Conservation (phyloP, 2,888 invertebrate genomes). For the Ophion obscuratus region DNA sequence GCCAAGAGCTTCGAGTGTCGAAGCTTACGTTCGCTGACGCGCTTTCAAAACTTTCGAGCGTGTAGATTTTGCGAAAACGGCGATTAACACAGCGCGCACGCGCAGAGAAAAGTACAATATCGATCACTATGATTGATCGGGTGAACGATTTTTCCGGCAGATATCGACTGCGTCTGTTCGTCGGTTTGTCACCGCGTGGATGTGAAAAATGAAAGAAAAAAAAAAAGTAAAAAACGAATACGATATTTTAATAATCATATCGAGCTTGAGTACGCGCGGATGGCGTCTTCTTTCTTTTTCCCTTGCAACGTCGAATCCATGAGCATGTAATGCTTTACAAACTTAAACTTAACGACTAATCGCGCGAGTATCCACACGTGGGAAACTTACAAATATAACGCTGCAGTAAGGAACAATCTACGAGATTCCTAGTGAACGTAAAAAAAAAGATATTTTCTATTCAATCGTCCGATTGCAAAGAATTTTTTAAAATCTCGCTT, state of each 20-base stretch:
- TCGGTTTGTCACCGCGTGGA: background rate
- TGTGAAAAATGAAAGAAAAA: background rate
- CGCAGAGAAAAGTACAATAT: background rate
- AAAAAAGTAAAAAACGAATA: background rate
- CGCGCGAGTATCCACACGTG: constrained; percentile 16
- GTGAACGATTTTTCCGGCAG: background rate
- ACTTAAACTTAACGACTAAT: constrained; percentile 42
- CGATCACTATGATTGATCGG: background rate
- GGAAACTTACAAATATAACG: constrained; percentile 26
- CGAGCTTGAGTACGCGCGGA: background rate
- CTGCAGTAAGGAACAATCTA: constrained; percentile 17
- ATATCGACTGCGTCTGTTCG: background rate
- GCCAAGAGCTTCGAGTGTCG: background rate
- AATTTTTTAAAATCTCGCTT: background rate
- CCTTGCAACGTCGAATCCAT: background rate
- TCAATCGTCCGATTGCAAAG: background rate
- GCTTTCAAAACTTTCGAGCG: background rate
- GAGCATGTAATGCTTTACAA: constrained; percentile 39
- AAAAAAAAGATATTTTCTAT: background rate
- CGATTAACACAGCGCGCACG: background rate
- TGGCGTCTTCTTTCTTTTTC: background rate
- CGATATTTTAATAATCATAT: background rate
- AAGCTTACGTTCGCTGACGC: background rate
- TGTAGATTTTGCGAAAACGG: background rate
- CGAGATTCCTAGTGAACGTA: constrained; percentile 11